Evolutionary conservation across 2,113 vertebrate species (phyloP), one percentile per base, ranked within the genome.

Genomic region (Eolophus roseicapilla): DNA sequence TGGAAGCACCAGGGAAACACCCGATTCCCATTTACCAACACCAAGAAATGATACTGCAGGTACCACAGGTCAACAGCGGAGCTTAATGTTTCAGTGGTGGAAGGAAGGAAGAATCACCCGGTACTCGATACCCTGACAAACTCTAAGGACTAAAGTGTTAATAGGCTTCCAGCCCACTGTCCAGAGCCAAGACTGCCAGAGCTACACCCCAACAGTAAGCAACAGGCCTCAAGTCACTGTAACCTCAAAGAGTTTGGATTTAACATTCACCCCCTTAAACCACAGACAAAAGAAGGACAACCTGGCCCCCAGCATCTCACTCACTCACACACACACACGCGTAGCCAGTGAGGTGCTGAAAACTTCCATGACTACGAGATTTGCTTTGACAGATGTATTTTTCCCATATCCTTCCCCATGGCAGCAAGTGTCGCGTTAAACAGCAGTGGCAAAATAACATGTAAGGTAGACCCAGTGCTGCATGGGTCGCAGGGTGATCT

Each of bases 401-500:
- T 69, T 20, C 74, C 60, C 17, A 11, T 11, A 9, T 60, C 28
- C 28, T 16, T 53, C 46, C 52, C 41, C 67, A 19, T 0, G 0
- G 47, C 20, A 29, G 31, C 14, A 44, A 35, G 13, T 12, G 23
- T 35, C 59, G 10, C 0, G 0, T 62, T 80, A 67, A 59, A 84
- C 0, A 67, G 9, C 35, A 81, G 69, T 17, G 64, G 68, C 21
- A 74, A 81, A 81, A 21, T 21, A 62, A 62, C 27, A 53, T 6
- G n/a, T 19, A 20, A 82, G 52, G 44, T 33, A 63, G 23, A 59
- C 24, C 37, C 46, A 67, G 69, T 4, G 50, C 84, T 23, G 64
- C 11, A 7, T 0, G 1, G 53, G 35, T 29, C 0, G 1, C 17
- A 6, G 24, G 15, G 44, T 7, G 37, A 25, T 75, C 68, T 52